A percentile compares a stretch with the other conserved stretches of the same genome.
phyloP scores from a whole-genome alignment of 2,888 invertebrate genomes.

The Branchipolynoe longqiensis region DNA sequence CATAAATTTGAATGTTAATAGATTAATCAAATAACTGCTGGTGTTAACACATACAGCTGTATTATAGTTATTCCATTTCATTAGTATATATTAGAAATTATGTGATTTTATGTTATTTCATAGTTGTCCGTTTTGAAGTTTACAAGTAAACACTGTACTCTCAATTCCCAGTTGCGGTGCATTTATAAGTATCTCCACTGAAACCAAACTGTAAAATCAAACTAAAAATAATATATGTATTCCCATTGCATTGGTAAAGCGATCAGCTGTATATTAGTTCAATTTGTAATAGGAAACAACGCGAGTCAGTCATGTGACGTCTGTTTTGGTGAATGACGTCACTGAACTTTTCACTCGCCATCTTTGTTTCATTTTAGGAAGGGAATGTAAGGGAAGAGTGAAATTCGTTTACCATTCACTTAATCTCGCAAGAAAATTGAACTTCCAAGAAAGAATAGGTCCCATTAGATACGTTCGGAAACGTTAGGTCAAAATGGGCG shows the following conservation, averaged over 20 bases:
- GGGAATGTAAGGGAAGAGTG: neutral
- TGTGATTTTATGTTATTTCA: too few relatives aligned
- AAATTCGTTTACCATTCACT: neutral
- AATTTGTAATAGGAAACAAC: neutral
- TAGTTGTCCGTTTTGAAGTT: neutral
- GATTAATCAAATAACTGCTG: too few relatives aligned
- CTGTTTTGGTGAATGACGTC: slow-evolving; percentile 29
- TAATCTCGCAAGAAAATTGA: neutral
- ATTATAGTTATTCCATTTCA: too few relatives aligned
- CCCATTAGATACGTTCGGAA: neutral
- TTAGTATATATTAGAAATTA: too few relatives aligned
- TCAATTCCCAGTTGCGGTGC: neutral
- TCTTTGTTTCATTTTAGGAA: slow-evolving; percentile 1
- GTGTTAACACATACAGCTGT: too few relatives aligned
- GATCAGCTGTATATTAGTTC: neutral
- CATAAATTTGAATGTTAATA: too few relatives aligned
- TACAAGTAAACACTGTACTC: neutral
- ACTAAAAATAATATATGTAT: neutral
- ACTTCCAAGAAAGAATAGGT: neutral
- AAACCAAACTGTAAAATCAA: too few relatives aligned
- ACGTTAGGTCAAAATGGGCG: slow-evolving; percentile 47
- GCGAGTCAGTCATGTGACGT: slow-evolving; percentile 13
- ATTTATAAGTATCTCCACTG: neutral
- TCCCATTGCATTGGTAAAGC: neutral
- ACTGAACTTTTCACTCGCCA: slow-evolving; percentile 45